Conservation (phyloP, 2,888 invertebrate genomes). For the Ganaspis brasiliensis region DNA sequence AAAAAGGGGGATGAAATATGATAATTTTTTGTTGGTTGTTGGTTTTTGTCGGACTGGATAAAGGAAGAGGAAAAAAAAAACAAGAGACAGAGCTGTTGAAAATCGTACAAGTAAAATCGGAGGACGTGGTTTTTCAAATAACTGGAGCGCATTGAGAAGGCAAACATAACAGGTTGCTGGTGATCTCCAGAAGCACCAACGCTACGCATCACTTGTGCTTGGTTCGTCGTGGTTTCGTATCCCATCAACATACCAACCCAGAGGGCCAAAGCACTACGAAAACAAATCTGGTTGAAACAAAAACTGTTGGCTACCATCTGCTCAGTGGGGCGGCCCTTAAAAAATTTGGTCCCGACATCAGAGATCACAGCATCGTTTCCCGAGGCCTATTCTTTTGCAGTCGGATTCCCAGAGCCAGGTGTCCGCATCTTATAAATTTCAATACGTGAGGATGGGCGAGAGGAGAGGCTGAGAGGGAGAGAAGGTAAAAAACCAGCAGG, state of each 20-base stretch:
- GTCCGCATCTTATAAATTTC: conserved; percentile 75
- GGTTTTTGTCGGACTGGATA: not conserved
- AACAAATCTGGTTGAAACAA: conserved; percentile 75
- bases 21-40: too few species aligned
- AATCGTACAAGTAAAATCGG: conserved; percentile 5
- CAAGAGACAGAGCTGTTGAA: not conserved
- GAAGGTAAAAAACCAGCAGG: conserved; percentile 63
- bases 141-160: conserved; percentile 44
- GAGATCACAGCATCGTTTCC: conserved; percentile 50
- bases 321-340: conserved; percentile 59
- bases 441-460: conserved; percentile 64
- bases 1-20: too few species aligned
- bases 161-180: conserved; percentile 61
- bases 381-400: conserved; percentile 60
- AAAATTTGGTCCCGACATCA: conserved; percentile 49
- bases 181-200: conserved; percentile 56
- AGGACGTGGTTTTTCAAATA: conserved; percentile 8
- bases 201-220: conserved; percentile 53
- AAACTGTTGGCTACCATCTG: conserved; percentile 73
- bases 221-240: conserved; percentile 53
- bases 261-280: conserved; percentile 65
- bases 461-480: conserved; percentile 60
- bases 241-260: conserved; percentile 54
- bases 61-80: not conserved
- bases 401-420: conserved; percentile 70